phyloP scores from a whole-genome alignment of 2,113 vertebrate species.

The Pterocles burchelli region DNA sequence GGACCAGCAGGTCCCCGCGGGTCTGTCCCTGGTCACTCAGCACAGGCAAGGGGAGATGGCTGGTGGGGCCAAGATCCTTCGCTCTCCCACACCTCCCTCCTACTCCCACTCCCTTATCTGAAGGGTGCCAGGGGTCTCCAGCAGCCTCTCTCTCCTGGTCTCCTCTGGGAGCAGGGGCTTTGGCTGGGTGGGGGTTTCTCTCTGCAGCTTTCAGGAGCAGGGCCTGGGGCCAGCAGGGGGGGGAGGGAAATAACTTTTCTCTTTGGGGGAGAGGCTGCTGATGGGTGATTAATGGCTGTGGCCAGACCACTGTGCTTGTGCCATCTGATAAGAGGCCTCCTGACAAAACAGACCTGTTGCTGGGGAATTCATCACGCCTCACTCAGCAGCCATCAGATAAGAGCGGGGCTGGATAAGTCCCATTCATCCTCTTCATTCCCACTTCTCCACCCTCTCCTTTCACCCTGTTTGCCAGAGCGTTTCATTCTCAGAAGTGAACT shows the following conservation, averaged over 20 bases:
- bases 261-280: neutral
- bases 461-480: constrained; percentile 47
- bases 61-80: neutral
- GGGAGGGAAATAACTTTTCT: neutral
- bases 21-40: neutral
- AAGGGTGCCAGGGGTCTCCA: neutral
- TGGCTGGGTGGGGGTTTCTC: neutral
- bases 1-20: neutral
- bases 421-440: constrained; percentile 56
- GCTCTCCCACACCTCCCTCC: neutral
- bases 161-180: neutral
- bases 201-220: neutral
- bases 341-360: constrained; percentile 66
- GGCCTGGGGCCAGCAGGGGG: neutral
- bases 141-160: neutral
- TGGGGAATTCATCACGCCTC: constrained; percentile 59
- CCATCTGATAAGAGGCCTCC: constrained; percentile 67
- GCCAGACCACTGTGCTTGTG: constrained; percentile 40
- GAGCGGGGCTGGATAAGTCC: neutral
- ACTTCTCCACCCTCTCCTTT: constrained; percentile 55
- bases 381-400: constrained; percentile 61
- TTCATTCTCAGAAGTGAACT: constrained; percentile 33
- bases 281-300: constrained; percentile 13
- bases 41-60: neutral
- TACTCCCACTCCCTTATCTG: neutral